Base-by-base conservation (phyloP, 2,888 invertebrate genomes). In the Pollenia griseotomentosa region DNA sequence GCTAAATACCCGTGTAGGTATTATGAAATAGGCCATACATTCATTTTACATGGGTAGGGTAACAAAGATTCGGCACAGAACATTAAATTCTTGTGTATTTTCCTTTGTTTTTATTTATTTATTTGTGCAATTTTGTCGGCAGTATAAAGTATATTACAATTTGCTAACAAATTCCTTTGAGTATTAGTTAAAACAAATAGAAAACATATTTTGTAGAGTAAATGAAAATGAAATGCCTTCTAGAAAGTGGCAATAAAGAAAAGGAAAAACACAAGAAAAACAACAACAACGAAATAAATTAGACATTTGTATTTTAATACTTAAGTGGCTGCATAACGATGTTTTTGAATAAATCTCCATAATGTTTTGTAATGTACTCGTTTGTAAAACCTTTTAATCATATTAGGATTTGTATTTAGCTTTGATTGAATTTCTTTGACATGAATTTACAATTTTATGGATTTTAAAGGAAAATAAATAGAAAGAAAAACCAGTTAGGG, bases 111-210 rank as follows among this genome's bases (percentile, higher is more conserved):
- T 68, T 51, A 53, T 63, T n/a, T 48, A 46, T 40, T 23, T 57
- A 19, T 57, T 57, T 19, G 2, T 57, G 16, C 33, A 33, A 23
- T 6, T 55, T 40, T 42, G 61, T 61, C 14, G 40, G 40, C 51
- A 5, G 33, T 33, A 63, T 80, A 33, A 77, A 68, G 48, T 78
- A 66, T 48, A 66, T 79, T 59, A 74, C 77, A 85, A 74, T 85
- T 70, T 79, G 66, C 66, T 70, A 70, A 79, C 57, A 74, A 83
- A 86, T 83, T 86, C 86, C 83, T 70, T 79, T 48, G 86, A 63
- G 79, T 68, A 79, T 83, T 75, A 74, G 74, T 57, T 83, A 70
- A 79, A 79, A 75, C 55, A 74, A 75, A 74, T 70, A 33, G 42
- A 53, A 53, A 59, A 79, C 9, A 68, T 61, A 59, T 61, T 66